Percentiles rank a stretch among this genome's conserved stretches.
Evolutionary conservation across 2,113 vertebrate genomes (phyloP).

Genomic region (Microtus ochrogaster): DNA sequence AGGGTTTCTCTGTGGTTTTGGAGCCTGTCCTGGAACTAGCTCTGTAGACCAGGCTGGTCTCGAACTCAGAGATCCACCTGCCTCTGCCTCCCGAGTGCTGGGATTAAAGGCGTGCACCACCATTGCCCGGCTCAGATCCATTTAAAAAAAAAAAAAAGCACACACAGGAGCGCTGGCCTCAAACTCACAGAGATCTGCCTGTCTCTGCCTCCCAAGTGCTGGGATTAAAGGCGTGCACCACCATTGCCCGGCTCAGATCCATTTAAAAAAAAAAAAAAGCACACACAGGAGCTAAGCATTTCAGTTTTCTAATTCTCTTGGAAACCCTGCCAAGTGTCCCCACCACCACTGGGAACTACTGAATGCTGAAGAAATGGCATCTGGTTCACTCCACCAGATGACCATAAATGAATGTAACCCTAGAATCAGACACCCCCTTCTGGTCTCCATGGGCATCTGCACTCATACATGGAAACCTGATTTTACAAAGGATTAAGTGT

Average conservation of each 20-base stretch:
- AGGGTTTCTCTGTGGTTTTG: too few relatives aligned
- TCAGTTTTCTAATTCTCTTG: background rate
- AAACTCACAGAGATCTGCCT: too few relatives aligned
- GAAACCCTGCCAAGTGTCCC: background rate
- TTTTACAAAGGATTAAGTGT: background rate
- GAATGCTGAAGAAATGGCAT: background rate
- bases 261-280: background rate
- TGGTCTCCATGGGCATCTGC: background rate
- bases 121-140: too few relatives aligned
- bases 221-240: too few relatives aligned
- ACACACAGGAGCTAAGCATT: background rate
- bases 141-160: background rate
- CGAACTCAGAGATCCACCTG: too few relatives aligned
- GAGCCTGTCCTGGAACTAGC: too few relatives aligned
- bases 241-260: too few relatives aligned
- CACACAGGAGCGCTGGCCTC: accelerated
- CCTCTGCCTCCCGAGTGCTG: too few relatives aligned
- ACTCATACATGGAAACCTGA: background rate
- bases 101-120: too few relatives aligned
- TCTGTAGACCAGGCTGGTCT: too few relatives aligned
- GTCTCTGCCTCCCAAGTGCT: too few relatives aligned
- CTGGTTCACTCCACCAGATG: background rate
- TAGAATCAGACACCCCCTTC: background rate
- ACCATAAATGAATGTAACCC: background rate
- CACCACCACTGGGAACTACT: background rate